Base-by-base conservation (phyloP, 2,797 vertebrate genomes). In the Morus bassanus region DNA sequence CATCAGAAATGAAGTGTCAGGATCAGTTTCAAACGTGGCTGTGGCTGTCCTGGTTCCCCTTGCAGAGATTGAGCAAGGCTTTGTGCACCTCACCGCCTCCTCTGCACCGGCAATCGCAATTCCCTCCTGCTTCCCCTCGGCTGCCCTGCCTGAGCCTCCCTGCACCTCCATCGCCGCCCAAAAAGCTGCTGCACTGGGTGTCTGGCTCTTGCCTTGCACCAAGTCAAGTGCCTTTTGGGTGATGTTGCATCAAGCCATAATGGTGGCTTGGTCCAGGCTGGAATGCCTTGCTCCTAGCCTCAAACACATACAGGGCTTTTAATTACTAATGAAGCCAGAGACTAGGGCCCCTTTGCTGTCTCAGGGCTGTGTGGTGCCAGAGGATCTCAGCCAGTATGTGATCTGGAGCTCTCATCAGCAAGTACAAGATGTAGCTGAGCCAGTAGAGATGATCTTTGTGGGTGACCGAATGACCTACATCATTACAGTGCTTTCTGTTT, bases 151-250 rank as follows among this genome's bases (percentile, higher is more conserved):
- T 3, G 0, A 41, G 8, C 24, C 10, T 37, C 21, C 43, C 48
- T 14, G 37, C 33, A 31, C 7, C 35, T 56, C 37, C 77, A 45
- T 61, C 48, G 31, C 27, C 28, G 13, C 7, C 35, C 48, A 13
- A 30, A 68, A n/a, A 39, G 4, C 13, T 37, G 45, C 37, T 6
- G 15, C 2, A 0, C 22, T 0, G 9, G 7, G 8, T 14, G 3
- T 24, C 54, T 39, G 23, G 5, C 37, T 60, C 54, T n/a, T 51
- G 10, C 33, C 50, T 57, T 31, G 35, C 35, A 35, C 46, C 15
- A 14, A 18, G 6, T 33, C 31, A 12, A 21, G 13, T 41, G 48
- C 5, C 21, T 57, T 63, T n/a, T 41, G 37, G 50, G 10, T 25
- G 61, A 3, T 4, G 27, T 30, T n/a, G 30, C 56, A 59, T 23